These are phyloP conservation scores for Neodiprion virginianus DNA, from an alignment of 1,140 invertebrate species.

Conservation along the genomic window DNA sequence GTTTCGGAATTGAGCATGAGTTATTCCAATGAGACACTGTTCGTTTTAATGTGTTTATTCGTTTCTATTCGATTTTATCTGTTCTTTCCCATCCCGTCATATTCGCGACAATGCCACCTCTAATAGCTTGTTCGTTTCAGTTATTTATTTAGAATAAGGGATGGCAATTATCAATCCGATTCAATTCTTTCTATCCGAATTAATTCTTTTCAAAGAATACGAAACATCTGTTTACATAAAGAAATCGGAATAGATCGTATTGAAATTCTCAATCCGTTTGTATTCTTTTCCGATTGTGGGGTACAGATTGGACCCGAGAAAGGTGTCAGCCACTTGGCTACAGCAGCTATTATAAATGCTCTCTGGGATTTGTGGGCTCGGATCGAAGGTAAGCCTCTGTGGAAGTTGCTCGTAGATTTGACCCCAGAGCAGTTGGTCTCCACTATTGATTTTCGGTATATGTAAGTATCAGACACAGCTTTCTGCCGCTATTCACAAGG, in stretches of 20 bases:
- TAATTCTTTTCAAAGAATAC: background rate
- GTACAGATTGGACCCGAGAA: slow-evolving; percentile 88
- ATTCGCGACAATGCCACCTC: no score
- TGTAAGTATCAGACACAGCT: slow-evolving; percentile 61
- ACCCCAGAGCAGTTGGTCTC: slow-evolving; percentile 83
- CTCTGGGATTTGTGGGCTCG: slow-evolving; percentile 92
- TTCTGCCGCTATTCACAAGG: slow-evolving; percentile 10
- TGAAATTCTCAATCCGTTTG: background rate
- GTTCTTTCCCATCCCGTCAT: no score
- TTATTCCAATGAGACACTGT: no score
- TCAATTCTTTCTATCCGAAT: no score
- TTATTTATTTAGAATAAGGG: no score
- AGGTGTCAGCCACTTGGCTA: slow-evolving; percentile 87
- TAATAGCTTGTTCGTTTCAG: no score
- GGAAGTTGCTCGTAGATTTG: slow-evolving; percentile 85
- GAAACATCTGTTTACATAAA: no score
- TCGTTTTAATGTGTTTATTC: no score
- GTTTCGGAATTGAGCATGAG: no score
- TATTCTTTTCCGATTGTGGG: slow-evolving; percentile 16
- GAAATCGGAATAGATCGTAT: background rate
- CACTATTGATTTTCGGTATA: slow-evolving; percentile 86
- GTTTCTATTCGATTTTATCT: no score
- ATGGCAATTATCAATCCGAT: no score
- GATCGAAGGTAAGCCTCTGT: slow-evolving; percentile 84
- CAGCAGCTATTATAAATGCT: slow-evolving; percentile 87